These are phyloP conservation scores for Yponomeuta cagnagella DNA, from an alignment of 2,888 invertebrate species.

Conservation along the genomic window DNA sequence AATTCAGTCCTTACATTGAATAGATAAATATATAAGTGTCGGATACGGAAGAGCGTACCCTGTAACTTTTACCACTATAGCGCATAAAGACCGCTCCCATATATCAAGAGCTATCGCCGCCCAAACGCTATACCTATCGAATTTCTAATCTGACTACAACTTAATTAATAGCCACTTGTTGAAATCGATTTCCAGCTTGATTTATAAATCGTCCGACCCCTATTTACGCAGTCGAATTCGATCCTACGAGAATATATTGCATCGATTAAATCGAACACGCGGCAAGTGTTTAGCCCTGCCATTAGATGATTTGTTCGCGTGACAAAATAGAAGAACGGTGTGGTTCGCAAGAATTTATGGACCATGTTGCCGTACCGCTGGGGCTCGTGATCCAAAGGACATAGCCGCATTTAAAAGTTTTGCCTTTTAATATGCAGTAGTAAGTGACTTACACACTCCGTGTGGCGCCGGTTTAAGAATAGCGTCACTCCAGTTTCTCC, in stretches of 20 bases:
- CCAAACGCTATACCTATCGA: constrained; percentile 61
- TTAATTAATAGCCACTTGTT: constrained; percentile 75
- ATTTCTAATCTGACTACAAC: constrained; percentile 73
- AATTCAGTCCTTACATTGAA: not conserved
- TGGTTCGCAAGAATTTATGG: too few species aligned
- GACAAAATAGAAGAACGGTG: not conserved
- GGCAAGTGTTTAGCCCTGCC: constrained; percentile 29
- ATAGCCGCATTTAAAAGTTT: too few species aligned
- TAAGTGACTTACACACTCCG: too few species aligned
- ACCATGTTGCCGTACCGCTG: too few species aligned
- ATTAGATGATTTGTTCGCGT: not conserved
- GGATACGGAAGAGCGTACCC: not conserved
- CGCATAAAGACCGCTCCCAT: constrained; percentile 33
- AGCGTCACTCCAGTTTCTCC: too few species aligned
- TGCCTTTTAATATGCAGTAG: too few species aligned
- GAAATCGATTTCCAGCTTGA: constrained; percentile 72
- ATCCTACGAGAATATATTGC: constrained; percentile 43
- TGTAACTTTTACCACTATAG: not conserved
- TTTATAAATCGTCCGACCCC: constrained; percentile 70
- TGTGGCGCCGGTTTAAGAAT: too few species aligned
- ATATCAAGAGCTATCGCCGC: constrained; percentile 55
- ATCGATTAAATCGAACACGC: constrained; percentile 47
- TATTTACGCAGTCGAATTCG: constrained; percentile 54
- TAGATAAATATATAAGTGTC: not conserved
- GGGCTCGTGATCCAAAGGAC: too few species aligned